A percentile compares a stretch with the other conserved stretches of the same genome.
phyloP scores from a whole-genome alignment of 2,888 invertebrate species.

The Allacma fusca region DNA sequence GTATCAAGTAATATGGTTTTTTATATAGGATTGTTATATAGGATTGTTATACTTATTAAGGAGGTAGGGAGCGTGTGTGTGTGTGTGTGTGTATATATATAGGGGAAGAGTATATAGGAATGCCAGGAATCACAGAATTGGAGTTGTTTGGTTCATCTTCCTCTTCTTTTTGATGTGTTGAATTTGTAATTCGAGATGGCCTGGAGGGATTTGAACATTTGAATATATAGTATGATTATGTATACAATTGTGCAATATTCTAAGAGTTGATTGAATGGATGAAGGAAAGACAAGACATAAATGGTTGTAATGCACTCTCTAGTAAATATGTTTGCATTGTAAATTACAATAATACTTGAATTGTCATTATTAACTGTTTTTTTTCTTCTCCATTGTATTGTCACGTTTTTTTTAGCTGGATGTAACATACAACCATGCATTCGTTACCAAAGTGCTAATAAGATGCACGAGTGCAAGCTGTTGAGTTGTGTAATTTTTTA shows the following conservation, averaged over 20 bases:
- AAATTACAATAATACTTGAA: slow-evolving; percentile 28
- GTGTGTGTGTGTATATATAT: not conserved
- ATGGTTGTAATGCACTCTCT: slow-evolving; percentile 9
- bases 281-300: not conserved
- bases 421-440: not conserved
- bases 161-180: slow-evolving; percentile 12
- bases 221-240: not conserved
- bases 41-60: too few species aligned
- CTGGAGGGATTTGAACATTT: not conserved
- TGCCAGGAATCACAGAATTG: not conserved
- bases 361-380: slow-evolving; percentile 30
- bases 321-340: slow-evolving; percentile 32
- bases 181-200: not conserved
- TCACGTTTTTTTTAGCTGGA: not conserved
- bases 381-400: slow-evolving; percentile 13
- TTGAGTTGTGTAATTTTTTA: not conserved
- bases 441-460: slow-evolving; percentile 18
- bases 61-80: too few species aligned
- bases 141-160: not conserved
- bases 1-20: too few species aligned
- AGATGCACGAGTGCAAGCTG: slow-evolving; percentile 27
- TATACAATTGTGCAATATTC: slow-evolving; percentile 6
- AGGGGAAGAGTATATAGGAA: not conserved
- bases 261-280: slow-evolving; percentile 3
- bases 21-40: too few species aligned